Percentiles rank a stretch among this genome's conserved stretches.
Conservation (phyloP, 2,888 invertebrate species). For the Tenthredo notha region DNA sequence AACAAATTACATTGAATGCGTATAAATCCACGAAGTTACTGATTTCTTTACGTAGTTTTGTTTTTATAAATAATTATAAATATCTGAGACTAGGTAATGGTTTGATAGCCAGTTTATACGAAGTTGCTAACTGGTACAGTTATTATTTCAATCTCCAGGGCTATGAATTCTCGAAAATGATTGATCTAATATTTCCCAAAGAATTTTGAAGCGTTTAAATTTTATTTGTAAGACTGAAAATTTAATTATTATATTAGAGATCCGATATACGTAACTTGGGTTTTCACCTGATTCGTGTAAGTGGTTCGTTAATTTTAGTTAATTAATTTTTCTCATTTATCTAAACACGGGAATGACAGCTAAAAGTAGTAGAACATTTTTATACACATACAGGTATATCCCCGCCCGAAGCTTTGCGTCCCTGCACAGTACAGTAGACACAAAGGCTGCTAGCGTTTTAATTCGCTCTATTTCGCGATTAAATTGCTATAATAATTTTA, state of each 20-base stretch:
- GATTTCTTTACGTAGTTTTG: too few species aligned
- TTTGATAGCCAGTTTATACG: not conserved
- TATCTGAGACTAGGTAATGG: not conserved
- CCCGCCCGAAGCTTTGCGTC: not conserved
- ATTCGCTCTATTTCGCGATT: slow-evolving; percentile 46
- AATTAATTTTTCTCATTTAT: slow-evolving; percentile 5
- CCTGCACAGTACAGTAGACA: not conserved
- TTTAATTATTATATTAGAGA: not conserved
- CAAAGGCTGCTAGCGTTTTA: slow-evolving; percentile 11
- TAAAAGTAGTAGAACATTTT: not conserved
- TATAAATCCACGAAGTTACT: not conserved
- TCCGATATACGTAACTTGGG: not conserved
- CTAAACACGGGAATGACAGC: not conserved
- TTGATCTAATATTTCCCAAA: too few species aligned
- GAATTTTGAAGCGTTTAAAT: too few species aligned
- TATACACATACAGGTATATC: not conserved
- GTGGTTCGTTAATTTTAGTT: not conserved
- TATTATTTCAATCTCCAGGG: too few species aligned
- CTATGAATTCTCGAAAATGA: too few species aligned
- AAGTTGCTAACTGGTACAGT: too few species aligned
- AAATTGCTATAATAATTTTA: slow-evolving; percentile 38
- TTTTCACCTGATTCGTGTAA: not conserved
- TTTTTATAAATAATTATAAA: not conserved
- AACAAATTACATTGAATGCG: not conserved
- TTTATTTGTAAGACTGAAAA: not conserved